A percentile compares a stretch with the other conserved stretches of the same genome.
Evolutionary conservation across 2,888 invertebrate genomes (phyloP).

Genomic region (Torymus auratus): DNA sequence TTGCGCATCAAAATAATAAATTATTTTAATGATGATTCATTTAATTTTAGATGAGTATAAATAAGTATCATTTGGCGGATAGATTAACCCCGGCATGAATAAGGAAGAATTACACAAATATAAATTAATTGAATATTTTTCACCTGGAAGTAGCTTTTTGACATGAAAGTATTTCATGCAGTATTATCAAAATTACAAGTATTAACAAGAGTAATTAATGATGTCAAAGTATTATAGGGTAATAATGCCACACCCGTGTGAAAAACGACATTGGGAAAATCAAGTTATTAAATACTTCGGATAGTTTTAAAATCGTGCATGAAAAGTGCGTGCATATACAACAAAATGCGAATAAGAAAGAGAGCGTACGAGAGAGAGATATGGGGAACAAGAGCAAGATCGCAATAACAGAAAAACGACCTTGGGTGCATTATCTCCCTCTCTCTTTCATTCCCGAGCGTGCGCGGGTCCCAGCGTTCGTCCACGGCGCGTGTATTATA

Average conservation of each 20-base stretch:
- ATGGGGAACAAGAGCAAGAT: background rate
- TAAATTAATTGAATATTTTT: too few species aligned
- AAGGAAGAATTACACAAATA: too few species aligned
- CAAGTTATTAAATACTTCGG: too few species aligned
- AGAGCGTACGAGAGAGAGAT: background rate
- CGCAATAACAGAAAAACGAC: conserved; percentile 41
- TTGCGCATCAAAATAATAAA: background rate
- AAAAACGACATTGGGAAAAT: too few species aligned
- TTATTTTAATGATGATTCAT: conserved; percentile 15
- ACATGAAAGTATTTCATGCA: too few species aligned
- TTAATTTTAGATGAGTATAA: conserved; percentile 37
- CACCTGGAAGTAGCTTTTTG: too few species aligned
- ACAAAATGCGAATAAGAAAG: background rate
- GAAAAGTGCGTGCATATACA: background rate
- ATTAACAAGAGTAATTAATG: too few species aligned
- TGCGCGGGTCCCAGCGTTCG: background rate
- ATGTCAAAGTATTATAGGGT: too few species aligned
- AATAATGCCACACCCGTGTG: too few species aligned
- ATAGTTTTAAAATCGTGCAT: background rate
- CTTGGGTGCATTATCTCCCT: conserved; percentile 36
- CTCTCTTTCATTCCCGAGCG: conserved; percentile 1
- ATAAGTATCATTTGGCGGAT: conserved; percentile 7
- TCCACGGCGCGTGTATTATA: background rate
- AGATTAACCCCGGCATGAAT: too few species aligned
- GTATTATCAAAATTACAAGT: too few species aligned